Conservation (phyloP, 2,888 invertebrate genomes). For the Hecatera dysodea region DNA sequence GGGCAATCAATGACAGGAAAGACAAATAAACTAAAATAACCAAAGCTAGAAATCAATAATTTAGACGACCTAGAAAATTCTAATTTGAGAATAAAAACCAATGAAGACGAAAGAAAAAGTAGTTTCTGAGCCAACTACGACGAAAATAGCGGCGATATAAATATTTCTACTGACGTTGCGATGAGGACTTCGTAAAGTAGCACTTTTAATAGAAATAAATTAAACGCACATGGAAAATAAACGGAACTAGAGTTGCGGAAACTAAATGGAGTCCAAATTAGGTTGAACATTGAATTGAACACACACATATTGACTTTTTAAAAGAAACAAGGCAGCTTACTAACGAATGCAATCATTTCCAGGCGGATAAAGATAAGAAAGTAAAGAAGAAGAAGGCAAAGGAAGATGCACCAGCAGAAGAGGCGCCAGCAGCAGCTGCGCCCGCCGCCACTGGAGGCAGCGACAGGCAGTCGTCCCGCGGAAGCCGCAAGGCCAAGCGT, state of each 20-base stretch:
- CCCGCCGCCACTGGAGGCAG: slow-evolving; percentile 92
- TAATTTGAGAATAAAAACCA: neutral
- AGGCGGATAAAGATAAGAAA: slow-evolving; percentile 99
- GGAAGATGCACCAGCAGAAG: slow-evolving; percentile 92
- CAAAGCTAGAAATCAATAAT: neutral
- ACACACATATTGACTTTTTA: neutral
- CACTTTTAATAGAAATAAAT: neutral
- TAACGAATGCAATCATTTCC: slow-evolving; percentile 58
- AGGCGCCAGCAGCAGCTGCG: slow-evolving; percentile 92
- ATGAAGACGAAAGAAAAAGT: slow-evolving; percentile 12
- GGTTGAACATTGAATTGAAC: slow-evolving; percentile 23
- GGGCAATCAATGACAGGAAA: slow-evolving; percentile 29
- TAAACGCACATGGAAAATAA: neutral
- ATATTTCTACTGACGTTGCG: slow-evolving; percentile 6
- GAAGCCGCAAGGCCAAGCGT: slow-evolving; percentile 96
- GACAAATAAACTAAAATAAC: neutral
- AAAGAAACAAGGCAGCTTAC: neutral
- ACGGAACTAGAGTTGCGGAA: neutral
- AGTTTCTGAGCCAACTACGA: slow-evolving; percentile 1
- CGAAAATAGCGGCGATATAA: slow-evolving; percentile 15
- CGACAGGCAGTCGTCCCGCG: slow-evolving; percentile 94
- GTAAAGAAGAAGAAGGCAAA: slow-evolving; percentile 96
- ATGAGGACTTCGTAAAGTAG: neutral
- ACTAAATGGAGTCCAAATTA: slow-evolving; percentile 39
- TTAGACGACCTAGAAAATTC: slow-evolving; percentile 35